Base-by-base conservation (phyloP, 2,888 invertebrate genomes). In the Agrochola circellaris region DNA sequence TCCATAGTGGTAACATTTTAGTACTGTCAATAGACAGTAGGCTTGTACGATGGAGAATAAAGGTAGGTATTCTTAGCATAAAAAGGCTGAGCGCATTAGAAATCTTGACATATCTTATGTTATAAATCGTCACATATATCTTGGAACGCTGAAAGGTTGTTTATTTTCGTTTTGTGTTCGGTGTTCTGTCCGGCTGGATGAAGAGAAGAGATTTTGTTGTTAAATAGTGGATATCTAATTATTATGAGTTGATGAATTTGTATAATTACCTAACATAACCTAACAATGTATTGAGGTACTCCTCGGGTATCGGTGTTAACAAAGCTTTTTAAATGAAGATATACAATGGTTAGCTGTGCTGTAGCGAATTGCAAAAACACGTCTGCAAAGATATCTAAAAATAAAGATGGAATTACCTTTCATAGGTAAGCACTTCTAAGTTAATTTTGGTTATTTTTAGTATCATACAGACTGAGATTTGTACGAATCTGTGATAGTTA, bases 361-460 rank as follows among this genome's bases (percentile, higher is more conserved):
- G 92, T 96, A n/a, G 75, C 88, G 0, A 92, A 87, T 70, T 96
- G 96, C 78, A 95, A 93, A 81, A 95, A 96, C 70, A 91, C 92
- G 6, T 96, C 96, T 0, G 93, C 91, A 0, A 96, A 95, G 86
- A 92, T 93, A 83, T 91, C 94, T n/a, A 96, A 95, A 87, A 90
- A 93, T 76, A 95, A 93, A 88, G 90, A 95, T 89, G 96, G 95
- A 26, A 95, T 95, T 75, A 93, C 95, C 30, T 96, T 95, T 90
- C 96, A 96, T 84, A 95, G 95, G 96, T 95, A 70, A 68, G 56
- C 26, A 58, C 1, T 45, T 56, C n/a, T 56, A 56, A n/a, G n/a
- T n/a, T 56, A 51, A 51, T 51, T 51, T 51, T 23, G 7, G 23
- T 23, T 51, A 51, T 71, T 64, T 64, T 58, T n/a, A n/a, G 4